These are phyloP conservation scores for Drosophila nr. medialis DNA, from an alignment of 2,888 invertebrate genomes.

Conservation along the genomic window DNA sequence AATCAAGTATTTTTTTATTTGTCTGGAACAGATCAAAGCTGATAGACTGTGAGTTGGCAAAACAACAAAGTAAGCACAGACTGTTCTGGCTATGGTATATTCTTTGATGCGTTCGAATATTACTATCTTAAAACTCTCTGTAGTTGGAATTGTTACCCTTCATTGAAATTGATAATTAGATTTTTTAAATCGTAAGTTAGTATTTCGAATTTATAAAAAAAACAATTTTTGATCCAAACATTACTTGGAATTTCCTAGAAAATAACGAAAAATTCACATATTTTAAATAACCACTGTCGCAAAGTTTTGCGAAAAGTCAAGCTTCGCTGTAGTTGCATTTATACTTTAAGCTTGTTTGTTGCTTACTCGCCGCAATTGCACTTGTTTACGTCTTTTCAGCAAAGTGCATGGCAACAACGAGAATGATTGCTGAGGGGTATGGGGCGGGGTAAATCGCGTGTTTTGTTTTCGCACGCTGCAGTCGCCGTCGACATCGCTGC, in stretches of 20 bases:
- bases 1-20: conserved; percentile 7
- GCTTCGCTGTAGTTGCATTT: conserved; percentile 27
- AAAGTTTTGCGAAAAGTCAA: neutral
- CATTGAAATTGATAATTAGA: neutral
- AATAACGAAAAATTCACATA: neutral
- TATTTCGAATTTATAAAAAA: neutral
- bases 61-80: conserved; percentile 1
- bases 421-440: neutral
- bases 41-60: neutral
- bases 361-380: conserved; percentile 41
- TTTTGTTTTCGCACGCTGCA: conserved; percentile 58
- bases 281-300: neutral
- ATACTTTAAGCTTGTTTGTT: conserved; percentile 53
- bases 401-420: conserved; percentile 61
- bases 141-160: neutral
- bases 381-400: conserved; percentile 54
- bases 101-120: neutral
- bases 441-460: conserved; percentile 35
- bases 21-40: neutral
- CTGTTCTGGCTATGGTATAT: neutral
- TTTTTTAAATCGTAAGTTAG: neutral
- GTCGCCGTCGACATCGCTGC: conserved; percentile 9
- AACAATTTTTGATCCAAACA: neutral
- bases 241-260: neutral
- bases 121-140: neutral